Conservation (phyloP, 2,888 invertebrate genomes). For the Ypsolopha scabrella region DNA sequence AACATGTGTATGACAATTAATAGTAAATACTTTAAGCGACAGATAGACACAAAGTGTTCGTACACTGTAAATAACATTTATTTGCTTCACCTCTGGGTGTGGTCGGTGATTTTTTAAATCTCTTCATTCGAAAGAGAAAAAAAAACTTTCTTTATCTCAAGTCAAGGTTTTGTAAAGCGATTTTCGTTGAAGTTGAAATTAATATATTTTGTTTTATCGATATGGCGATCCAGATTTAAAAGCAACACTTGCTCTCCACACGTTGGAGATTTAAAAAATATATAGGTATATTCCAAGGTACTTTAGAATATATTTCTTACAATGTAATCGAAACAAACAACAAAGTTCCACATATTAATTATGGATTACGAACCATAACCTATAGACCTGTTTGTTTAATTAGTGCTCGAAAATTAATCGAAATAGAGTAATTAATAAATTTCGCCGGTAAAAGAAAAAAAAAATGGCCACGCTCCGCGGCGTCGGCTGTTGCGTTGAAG, state of each 20-base stretch:
- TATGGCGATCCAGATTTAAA: too few relatives aligned
- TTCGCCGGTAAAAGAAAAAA: slow-evolving; percentile 1
- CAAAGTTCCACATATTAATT: slow-evolving; percentile 4
- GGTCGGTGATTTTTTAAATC: slow-evolving; percentile 48
- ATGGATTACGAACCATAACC: slow-evolving; percentile 10
- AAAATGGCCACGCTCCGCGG: slow-evolving; percentile 6
- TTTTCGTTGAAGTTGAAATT: too few relatives aligned
- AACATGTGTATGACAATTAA: too few relatives aligned
- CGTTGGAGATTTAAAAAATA: too few relatives aligned
- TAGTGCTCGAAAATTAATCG: neutral
- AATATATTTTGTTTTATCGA: too few relatives aligned
- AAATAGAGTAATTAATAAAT: neutral
- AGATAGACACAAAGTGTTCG: neutral
- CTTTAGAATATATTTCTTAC: too few relatives aligned
- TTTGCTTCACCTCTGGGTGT: slow-evolving; percentile 29
- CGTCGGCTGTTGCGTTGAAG: slow-evolving; percentile 3
- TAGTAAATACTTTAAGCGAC: too few relatives aligned
- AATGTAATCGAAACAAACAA: neutral
- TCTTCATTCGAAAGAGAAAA: slow-evolving; percentile 47
- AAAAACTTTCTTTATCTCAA: slow-evolving; percentile 20
- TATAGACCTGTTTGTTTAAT: slow-evolving; percentile 5
- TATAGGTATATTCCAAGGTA: too few relatives aligned
- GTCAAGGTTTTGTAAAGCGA: slow-evolving; percentile 5
- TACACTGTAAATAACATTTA: slow-evolving; percentile 26
- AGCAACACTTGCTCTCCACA: too few relatives aligned